Base-by-base conservation (phyloP, 2,797 vertebrate genomes). In the Chanos chanos region DNA sequence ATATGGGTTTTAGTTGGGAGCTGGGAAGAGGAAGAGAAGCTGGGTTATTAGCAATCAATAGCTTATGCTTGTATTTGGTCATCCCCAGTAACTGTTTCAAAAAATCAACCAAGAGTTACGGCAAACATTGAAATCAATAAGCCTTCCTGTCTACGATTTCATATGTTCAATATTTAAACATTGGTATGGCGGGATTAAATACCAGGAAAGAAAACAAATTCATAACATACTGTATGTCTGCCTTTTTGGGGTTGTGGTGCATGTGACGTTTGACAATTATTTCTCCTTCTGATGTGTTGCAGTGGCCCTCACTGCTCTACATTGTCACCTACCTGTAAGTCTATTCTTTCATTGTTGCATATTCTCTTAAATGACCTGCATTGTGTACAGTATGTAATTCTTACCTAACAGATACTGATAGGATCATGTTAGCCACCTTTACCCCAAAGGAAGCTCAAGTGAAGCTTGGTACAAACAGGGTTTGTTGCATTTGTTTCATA, bases 401-500 rank as follows among this genome's bases (percentile, higher is more conserved):
- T 84, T 78, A 78, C 84, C 83, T 77, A 81, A 81, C 84, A 78
- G 87, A 73, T 82, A 82, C 74, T 77, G 74, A 80, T 87, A 81
- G 80, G 77, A 78, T 84, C 82, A 88, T 87, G 80, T 85, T 86
- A 85, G 81, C 77, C 71, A 62, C 74, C 84, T 79, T 83, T 37
- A 21, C 12, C 49, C 49, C 52, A 59, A 44, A 51, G 55, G 18
- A 67, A 54, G 78, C 76, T 86, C 77, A 81, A 79, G 72, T 72
- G 73, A 81, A 76, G 75, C 78, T 78, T 83, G 74, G 85, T 86
- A 83, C 87, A 85, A 56, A 86, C 88, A 86, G 87, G 87, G 86
- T 87, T 89, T 88, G 86, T 89, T 87, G 85, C 87, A 88, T 87
- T 86, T 89, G 87, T 89, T 89, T 88, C 86, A 87, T 89, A 87